Base-by-base conservation (phyloP, 2,888 invertebrate species). In the Drosophila heteroneura region DNA sequence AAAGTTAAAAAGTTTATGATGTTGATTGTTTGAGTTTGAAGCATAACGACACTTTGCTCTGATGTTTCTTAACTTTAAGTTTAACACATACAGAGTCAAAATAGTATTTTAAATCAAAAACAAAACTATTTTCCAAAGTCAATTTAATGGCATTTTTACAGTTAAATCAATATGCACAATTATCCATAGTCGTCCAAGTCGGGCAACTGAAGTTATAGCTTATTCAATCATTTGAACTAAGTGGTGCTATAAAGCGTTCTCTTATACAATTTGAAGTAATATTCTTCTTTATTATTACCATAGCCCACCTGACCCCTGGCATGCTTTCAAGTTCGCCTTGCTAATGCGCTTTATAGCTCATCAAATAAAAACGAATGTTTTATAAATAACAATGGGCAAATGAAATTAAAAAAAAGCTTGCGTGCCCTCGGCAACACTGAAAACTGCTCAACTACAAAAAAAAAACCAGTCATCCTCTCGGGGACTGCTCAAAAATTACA, bases 341-440 rank as follows among this genome's bases (percentile, higher is more conserved):
- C 69, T 79, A 79, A 79, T 79, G 76, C 79, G 76, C 72, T 79
- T 79, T 76, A 76, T 76, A 49, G 79, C 72, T 63, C 68, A 72
- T 79, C 64, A 80, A 80, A 85, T 87, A 85, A 85, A 85, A 85
- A 83, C 81, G 79, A 85, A 85, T 85, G 88, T 74, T 85, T 85
- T 79, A 81, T 85, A 85, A 85, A 85, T 83, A 85, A 85, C 77
- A 83, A 85, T 79, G 81, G 81, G 62, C 41, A 73, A 88, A 87
- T 77, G 72, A 85, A 87, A 81, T 81, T 85, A 83, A 85, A 83
- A 74, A 66, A 66, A 76, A 47, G 30, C 57, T 72, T 52, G n/a
- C 35, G n/a, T 53, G 74, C 49, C 53, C 30, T 51, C 33, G 26
- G 32, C 54, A 51, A 57, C 51, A 51, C 53, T 32, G 35, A 53